These are phyloP conservation scores for Petroica traversi DNA, from an alignment of 2,113 vertebrate species.

Conservation along the genomic window DNA sequence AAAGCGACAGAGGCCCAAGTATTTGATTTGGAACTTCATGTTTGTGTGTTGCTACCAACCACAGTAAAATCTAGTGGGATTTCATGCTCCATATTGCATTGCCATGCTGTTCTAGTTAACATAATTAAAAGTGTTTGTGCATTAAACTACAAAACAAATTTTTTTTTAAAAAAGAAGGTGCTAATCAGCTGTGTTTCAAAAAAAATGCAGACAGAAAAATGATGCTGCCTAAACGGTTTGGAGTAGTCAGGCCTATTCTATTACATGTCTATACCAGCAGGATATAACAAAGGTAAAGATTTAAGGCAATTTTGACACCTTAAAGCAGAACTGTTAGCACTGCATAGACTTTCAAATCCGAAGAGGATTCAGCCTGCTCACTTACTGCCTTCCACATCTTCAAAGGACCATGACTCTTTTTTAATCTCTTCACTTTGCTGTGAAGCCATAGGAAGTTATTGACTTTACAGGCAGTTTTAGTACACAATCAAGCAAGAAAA, in stretches of 20 bases:
- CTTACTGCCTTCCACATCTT: slow-evolving; percentile 77
- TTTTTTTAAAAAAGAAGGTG: not conserved
- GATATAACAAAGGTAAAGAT: slow-evolving; percentile 73
- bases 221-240: slow-evolving; percentile 46
- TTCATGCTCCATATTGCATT: not conserved
- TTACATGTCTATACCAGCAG: slow-evolving; percentile 50
- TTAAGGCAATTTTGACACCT: slow-evolving; percentile 78
- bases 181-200: slow-evolving; percentile 52
- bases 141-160: not conserved
- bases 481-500: slow-evolving; percentile 65
- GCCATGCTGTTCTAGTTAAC: not conserved
- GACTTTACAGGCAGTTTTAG: slow-evolving; percentile 69
- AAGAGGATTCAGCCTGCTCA: slow-evolving; percentile 76
- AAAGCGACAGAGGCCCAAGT: not conserved
- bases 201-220: slow-evolving; percentile 35
- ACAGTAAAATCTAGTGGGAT: not conserved
- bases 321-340: slow-evolving; percentile 62
- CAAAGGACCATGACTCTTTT: slow-evolving; percentile 74
- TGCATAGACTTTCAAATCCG: slow-evolving; percentile 70
- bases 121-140: slow-evolving; percentile 21
- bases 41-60: not conserved
- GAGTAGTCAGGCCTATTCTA: slow-evolving; percentile 28
- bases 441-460: slow-evolving; percentile 74
- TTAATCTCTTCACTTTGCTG: slow-evolving; percentile 71
- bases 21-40: not conserved